These are phyloP conservation scores for Oncorhynchus gorbuscha DNA, from an alignment of 2,113 vertebrate genomes.

Conservation along the genomic window DNA sequence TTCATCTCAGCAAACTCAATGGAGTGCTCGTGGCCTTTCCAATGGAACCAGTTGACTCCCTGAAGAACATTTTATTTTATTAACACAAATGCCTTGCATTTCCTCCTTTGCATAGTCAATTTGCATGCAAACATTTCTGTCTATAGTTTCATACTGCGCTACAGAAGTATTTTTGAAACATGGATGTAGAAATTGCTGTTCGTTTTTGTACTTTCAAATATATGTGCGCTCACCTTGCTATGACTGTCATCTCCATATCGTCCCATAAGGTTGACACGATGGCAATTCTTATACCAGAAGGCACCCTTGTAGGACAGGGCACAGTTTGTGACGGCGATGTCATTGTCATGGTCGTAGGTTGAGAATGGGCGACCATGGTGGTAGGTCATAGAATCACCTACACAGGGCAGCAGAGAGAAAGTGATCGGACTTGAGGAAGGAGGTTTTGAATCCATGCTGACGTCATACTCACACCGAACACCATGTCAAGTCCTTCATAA, in stretches of 20 bases:
- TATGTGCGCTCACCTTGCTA: constrained; percentile 83
- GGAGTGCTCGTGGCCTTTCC: constrained; percentile 96
- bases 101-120: not conserved
- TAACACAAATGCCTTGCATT: not conserved
- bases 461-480: not conserved
- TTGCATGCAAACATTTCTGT: not conserved
- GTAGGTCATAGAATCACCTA: constrained; percentile 97
- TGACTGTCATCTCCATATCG: constrained; percentile 91
- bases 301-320: constrained; percentile 97
- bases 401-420: constrained; percentile 10
- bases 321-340: constrained; percentile 97
- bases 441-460: not conserved
- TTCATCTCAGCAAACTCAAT: constrained; percentile 98
- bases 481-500: not conserved
- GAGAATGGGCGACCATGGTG: constrained; percentile 93
- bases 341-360: constrained; percentile 92
- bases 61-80: constrained; percentile 45
- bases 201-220: not conserved
- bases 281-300: constrained; percentile 99
- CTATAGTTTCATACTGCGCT: not conserved
- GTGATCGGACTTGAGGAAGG: not conserved
- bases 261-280: constrained; percentile 97
- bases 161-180: not conserved
- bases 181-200: not conserved
- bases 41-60: constrained; percentile 99